phyloP scores from a whole-genome alignment of 2,888 invertebrate species.

The Drepana falcataria region DNA sequence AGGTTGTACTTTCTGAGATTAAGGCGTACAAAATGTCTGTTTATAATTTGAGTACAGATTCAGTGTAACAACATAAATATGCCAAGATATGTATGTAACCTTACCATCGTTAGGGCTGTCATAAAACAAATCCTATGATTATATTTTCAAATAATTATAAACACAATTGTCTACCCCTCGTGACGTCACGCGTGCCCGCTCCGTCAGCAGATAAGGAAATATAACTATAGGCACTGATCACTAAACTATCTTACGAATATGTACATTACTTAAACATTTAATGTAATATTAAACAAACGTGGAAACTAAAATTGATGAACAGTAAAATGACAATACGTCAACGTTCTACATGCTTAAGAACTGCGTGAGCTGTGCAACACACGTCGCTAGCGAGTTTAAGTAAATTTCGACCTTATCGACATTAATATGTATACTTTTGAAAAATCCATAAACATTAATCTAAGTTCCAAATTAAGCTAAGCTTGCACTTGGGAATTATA shows the following conservation, averaged over 20 bases:
- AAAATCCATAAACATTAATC: too few relatives aligned
- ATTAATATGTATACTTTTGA: too few relatives aligned
- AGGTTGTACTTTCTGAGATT: too few relatives aligned
- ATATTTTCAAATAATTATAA: slow-evolving; percentile 14
- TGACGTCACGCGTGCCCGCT: not conserved
- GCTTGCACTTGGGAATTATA: too few relatives aligned
- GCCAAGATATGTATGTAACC: not conserved
- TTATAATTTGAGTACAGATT: too few relatives aligned
- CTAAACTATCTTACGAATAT: slow-evolving; percentile 40
- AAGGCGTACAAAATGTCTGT: too few relatives aligned
- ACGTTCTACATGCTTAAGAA: not conserved
- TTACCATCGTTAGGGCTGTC: slow-evolving; percentile 2
- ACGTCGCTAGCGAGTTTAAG: too few relatives aligned
- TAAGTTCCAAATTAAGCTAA: too few relatives aligned
- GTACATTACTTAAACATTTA: slow-evolving; percentile 32
- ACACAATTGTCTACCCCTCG: slow-evolving; percentile 9
- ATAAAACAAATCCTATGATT: slow-evolving; percentile 9
- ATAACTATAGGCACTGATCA: slow-evolving; percentile 39
- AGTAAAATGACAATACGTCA: not conserved
- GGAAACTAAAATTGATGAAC: too few relatives aligned
- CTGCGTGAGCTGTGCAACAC: too few relatives aligned
- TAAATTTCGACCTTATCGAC: too few relatives aligned
- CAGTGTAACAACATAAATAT: too few relatives aligned
- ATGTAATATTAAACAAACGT: slow-evolving; percentile 3
- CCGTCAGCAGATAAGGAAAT: slow-evolving; percentile 7